A percentile compares a stretch with the other conserved stretches of the same genome.
Evolutionary conservation across 2,888 invertebrate species (phyloP).

Genomic region (Patella ulyssiponensis): DNA sequence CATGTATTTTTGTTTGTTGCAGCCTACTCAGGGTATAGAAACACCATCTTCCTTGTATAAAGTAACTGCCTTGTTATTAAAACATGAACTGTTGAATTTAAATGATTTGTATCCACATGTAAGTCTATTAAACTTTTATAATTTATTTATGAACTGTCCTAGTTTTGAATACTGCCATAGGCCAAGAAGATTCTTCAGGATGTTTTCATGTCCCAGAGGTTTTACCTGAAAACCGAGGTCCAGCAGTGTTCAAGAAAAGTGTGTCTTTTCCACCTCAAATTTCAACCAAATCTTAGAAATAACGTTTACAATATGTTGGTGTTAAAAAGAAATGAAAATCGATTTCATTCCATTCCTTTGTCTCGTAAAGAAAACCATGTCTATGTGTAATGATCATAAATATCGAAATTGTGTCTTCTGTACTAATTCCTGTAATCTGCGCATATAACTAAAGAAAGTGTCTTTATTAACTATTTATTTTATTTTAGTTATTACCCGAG

Average conservation of each 20-base stretch:
- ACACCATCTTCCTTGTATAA: conserved; percentile 90
- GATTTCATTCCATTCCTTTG: too few relatives aligned
- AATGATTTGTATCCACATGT: conserved; percentile 94
- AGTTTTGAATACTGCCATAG: too few relatives aligned
- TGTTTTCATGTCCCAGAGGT: too few relatives aligned
- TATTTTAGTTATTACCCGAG: conserved; percentile 83
- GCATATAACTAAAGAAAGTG: neutral
- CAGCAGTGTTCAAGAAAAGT: too few relatives aligned
- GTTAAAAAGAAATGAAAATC: too few relatives aligned
- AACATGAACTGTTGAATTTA: conserved; percentile 87
- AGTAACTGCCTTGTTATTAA: conserved; percentile 90
- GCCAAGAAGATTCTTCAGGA: too few relatives aligned
- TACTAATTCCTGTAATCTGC: neutral
- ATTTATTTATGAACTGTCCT: too few relatives aligned
- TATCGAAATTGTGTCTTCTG: neutral
- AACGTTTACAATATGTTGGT: neutral
- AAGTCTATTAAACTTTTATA: conserved; percentile 68
- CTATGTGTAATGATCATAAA: too few relatives aligned
- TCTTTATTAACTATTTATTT: neutral
- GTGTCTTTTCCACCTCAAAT: too few relatives aligned
- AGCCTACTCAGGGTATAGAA: conserved; percentile 38
- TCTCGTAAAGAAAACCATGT: too few relatives aligned
- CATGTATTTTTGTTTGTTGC: conserved; percentile 6
- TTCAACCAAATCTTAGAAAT: neutral
- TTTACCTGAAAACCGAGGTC: too few relatives aligned